Evolutionary conservation across 2,888 invertebrate genomes (phyloP).

Genomic region (Tetragnatha montana): DNA sequence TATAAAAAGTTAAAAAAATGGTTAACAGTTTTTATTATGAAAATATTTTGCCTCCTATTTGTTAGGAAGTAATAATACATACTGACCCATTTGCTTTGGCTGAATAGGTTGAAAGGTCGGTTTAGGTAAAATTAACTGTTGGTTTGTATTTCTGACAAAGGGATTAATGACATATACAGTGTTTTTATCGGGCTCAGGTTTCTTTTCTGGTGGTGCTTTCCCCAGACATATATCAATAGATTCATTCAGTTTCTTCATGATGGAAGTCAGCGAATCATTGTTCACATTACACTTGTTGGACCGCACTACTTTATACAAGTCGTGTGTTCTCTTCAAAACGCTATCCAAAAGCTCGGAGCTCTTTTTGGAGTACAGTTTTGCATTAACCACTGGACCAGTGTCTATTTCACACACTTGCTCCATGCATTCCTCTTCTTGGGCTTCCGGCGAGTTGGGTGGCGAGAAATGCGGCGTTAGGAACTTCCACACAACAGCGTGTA

Average conservation of each 20-base stretch:
- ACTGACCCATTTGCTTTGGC: slow-evolving; percentile 1
- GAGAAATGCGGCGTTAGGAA: slow-evolving; percentile 45
- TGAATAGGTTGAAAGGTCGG: slow-evolving; percentile 2
- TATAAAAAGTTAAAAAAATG: not conserved
- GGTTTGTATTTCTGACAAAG: not conserved
- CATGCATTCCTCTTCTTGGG: not conserved
- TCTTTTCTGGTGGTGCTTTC: not conserved
- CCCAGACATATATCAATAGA: slow-evolving; percentile 21
- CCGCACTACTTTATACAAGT: slow-evolving; percentile 41
- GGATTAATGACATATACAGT: slow-evolving; percentile 11
- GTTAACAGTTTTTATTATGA: not conserved
- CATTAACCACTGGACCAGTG: not conserved
- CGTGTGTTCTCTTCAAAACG: slow-evolving; percentile 39
- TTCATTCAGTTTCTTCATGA: slow-evolving; percentile 46
- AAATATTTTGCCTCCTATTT: not conserved
- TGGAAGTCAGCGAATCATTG: slow-evolving; percentile 4
- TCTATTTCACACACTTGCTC: not conserved
- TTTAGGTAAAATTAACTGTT: not conserved
- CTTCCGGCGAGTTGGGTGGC: slow-evolving; percentile 8
- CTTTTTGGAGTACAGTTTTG: not conserved
- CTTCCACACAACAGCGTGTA: slow-evolving; percentile 61
- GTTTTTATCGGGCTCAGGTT: not conserved
- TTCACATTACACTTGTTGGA: slow-evolving; percentile 36
- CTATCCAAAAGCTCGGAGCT: slow-evolving; percentile 27
- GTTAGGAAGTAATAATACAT: slow-evolving; percentile 10